Evolutionary conservation across 2,888 invertebrate genomes (phyloP), one percentile per base, ranked within the genome.

Genomic region (Camponotus fellah): DNA sequence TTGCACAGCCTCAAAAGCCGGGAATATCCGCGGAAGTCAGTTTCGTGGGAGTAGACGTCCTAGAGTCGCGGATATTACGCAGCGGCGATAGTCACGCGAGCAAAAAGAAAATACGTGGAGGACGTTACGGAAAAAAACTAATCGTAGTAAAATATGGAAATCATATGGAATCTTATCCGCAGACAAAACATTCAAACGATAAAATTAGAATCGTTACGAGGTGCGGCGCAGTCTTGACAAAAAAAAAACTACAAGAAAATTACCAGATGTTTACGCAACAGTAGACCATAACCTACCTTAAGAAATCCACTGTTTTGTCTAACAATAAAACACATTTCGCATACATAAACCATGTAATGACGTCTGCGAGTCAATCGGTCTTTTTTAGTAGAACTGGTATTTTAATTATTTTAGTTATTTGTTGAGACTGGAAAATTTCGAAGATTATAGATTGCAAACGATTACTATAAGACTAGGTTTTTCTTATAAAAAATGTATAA

Each of bases 271-370:
- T 82, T 85, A 69, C 76, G 89, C 86, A 91, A 91, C 87, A 77
- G 84, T 88, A 91, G 87, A 83, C 86, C 86, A 82, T 85, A 89
- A 88, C 86, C 91, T 87, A 84, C 74, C 85, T 75, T 82, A 87
- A 84, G 81, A 56, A 82, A 84, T 84, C 14, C 62, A 26, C 80
- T 83, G 79, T 86, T 83, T 85, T 62, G 79, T 71, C 68, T 76
- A 69, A 83, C 74, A 72, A 65, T 80, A 71, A n/a, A 40, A 53
- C 56, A 75, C 26, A 14, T 58, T 34, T 75, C 86, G 62, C 65
- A 83, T 72, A 79, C 71, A 71, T 46, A 64, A 43, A 17, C 3
- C 10, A 5, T 4, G 6, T 64, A 43, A 65, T 77, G 21, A 82
- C 69, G 68, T 71, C 56, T 65, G 66, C 75, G 40, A 62, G 37